Percentiles rank a stretch among this genome's conserved stretches.
Conservation (phyloP, 2,797 vertebrate species). For the Gephyroberyx darwinii region DNA sequence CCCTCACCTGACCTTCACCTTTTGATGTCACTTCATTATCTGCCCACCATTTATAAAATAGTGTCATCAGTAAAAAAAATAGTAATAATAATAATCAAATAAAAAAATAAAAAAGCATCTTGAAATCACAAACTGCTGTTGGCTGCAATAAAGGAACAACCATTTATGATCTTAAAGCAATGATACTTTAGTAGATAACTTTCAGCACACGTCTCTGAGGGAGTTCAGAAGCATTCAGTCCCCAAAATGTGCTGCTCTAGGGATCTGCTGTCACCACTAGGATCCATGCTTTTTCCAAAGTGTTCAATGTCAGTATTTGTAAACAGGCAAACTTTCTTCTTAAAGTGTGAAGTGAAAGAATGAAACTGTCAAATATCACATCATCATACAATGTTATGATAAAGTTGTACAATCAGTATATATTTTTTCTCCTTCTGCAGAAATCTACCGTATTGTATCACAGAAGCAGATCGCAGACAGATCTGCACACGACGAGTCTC, state of each 20-base stretch:
- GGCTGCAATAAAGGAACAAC: no score
- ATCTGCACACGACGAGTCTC: constrained; percentile 94
- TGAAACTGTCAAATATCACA: no score
- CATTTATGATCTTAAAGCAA: no score
- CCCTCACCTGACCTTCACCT: no score
- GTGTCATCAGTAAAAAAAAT: not conserved
- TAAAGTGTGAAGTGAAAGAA: not conserved
- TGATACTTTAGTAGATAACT: no score
- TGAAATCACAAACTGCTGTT: no score
- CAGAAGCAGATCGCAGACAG: constrained; percentile 97
- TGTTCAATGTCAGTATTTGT: not conserved
- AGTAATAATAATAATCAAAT: not conserved
- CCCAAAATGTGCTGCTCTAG: not conserved
- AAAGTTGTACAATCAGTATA: not conserved
- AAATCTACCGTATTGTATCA: constrained; percentile 97
- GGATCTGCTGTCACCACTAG: not conserved
- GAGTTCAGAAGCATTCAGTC: not conserved
- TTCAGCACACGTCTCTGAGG: no score
- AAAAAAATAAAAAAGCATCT: not conserved
- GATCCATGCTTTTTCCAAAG: not conserved
- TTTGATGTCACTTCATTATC: not conserved
- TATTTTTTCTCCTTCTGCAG: constrained; percentile 71
- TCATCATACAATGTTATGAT: no score
- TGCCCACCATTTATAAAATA: not conserved
- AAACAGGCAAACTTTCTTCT: not conserved